Evolutionary conservation across 2,888 invertebrate species (phyloP), one percentile per base, ranked within the genome.

Genomic region (Napeogenes inachia): DNA sequence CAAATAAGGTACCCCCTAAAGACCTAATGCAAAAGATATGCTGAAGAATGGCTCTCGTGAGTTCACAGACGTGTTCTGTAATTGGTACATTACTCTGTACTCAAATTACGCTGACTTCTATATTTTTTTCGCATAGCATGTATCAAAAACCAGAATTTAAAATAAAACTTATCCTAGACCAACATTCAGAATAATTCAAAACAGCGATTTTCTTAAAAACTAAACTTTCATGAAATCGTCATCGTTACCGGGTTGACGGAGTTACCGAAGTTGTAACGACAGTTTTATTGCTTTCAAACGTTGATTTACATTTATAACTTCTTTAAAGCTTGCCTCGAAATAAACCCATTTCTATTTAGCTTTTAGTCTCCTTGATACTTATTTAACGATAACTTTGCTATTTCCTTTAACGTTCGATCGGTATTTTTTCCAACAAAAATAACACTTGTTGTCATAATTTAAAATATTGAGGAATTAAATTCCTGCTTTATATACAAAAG

Each of bases 231-330:
- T 45, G 45, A 60, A 46, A 60, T 38, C 42, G 38, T 42, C 53
- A 55, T 45, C 45, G 45, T 56, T 5, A 50, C n/a, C 46, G 54
- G 56, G 57, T 62, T 60, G 65, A 62, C 62, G 60, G 59, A 60
- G 56, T 57, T 46, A 57, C 59, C 12, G 59, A 58, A 65, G 55
- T 65, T 62, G 45, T 55, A 60, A 62, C 62, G 65, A 65, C 65
- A 62, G 60, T 65, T 65, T 65, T 62, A 65, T 65, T 54, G 63
- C 57, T 60, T 42, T 46, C 38, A 57, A 54, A 55, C 54, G 54
- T 62, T 56, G 65, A 55, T 65, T 65, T 60, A 62, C 59, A 62
- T 65, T 59, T 62, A 65, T 57, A 62, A 58, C 55, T 60, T 62
- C 46, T 62, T 58, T 60, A 62, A 61, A 61, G 35, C 56, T 46